These are phyloP conservation scores for Alcis repandata DNA, from an alignment of 2,888 invertebrate species.

Conservation along the genomic window DNA sequence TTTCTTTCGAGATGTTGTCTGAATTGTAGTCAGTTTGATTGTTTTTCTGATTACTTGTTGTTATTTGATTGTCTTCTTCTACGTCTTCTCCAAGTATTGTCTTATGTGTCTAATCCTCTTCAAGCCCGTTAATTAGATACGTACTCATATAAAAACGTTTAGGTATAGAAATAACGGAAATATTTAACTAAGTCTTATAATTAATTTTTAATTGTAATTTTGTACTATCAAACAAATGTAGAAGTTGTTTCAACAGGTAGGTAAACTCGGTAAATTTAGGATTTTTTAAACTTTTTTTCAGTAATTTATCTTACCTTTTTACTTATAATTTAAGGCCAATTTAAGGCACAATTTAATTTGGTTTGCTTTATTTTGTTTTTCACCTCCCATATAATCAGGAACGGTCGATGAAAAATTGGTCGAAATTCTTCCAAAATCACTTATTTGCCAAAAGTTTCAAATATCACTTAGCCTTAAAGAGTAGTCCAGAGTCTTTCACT, in stretches of 20 bases:
- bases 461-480: slow-evolving; percentile 83
- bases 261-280: slow-evolving; percentile 81
- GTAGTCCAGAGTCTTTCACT: slow-evolving; percentile 82
- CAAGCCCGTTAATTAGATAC: slow-evolving; percentile 78
- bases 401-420: slow-evolving; percentile 83
- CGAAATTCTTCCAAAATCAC: slow-evolving; percentile 77
- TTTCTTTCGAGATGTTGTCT: slow-evolving; percentile 41
- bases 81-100: slow-evolving; percentile 66
- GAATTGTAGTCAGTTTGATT: slow-evolving; percentile 36
- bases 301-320: slow-evolving; percentile 84
- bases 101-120: slow-evolving; percentile 71
- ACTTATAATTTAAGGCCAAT: slow-evolving; percentile 86
- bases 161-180: slow-evolving; percentile 84
- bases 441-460: slow-evolving; percentile 79
- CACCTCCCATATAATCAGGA: slow-evolving; percentile 78
- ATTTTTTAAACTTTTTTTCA: slow-evolving; percentile 70
- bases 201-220: slow-evolving; percentile 85
- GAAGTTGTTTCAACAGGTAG: slow-evolving; percentile 83
- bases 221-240: slow-evolving; percentile 86
- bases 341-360: slow-evolving; percentile 85
- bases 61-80: slow-evolving; percentile 45
- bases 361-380: slow-evolving; percentile 72
- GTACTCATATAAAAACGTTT: slow-evolving; percentile 81
- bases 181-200: slow-evolving; percentile 83
- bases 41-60: slow-evolving; percentile 23